These are phyloP conservation scores for Heterodera schachtii DNA, from an alignment of 1,140 invertebrate genomes.

Conservation along the genomic window DNA sequence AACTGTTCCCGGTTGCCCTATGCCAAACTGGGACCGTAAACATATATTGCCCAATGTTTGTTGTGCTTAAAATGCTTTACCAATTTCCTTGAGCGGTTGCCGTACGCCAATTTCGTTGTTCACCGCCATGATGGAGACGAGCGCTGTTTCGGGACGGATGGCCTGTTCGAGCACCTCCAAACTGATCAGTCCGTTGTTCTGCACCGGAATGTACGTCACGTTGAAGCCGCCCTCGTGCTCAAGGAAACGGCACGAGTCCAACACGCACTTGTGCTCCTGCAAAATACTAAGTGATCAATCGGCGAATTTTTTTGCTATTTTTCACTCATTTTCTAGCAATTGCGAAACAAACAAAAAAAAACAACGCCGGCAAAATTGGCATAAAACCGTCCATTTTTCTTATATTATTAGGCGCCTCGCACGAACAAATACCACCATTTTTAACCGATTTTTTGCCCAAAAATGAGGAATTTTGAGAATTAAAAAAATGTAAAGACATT, in stretches of 20 bases:
- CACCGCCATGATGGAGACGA: slow-evolving; percentile 95
- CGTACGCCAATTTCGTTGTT: slow-evolving; percentile 99
- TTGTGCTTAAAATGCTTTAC: slow-evolving; percentile 64
- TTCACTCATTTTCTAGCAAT: too few species aligned
- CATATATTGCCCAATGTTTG: slow-evolving; percentile 5
- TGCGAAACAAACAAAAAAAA: too few species aligned
- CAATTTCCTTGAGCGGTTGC: slow-evolving; percentile 91
- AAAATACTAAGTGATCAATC: slow-evolving; percentile 17
- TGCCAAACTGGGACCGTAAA: too few species aligned
- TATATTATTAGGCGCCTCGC: too few species aligned
- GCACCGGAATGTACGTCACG: slow-evolving; percentile 92
- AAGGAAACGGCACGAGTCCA: slow-evolving; percentile 92
- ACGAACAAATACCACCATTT: too few species aligned
- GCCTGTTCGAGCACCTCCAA: slow-evolving; percentile 77
- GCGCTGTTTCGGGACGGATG: slow-evolving; percentile 84
- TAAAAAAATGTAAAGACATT: background rate
- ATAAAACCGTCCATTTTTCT: too few species aligned
- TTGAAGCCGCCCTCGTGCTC: slow-evolving; percentile 88
- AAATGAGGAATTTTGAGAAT: background rate
- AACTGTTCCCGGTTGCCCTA: too few species aligned
- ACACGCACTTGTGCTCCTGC: slow-evolving; percentile 97
- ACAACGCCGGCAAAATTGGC: too few species aligned
- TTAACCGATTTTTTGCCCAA: too few species aligned
- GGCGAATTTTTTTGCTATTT: too few species aligned
- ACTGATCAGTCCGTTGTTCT: slow-evolving; percentile 83